Base-by-base conservation (phyloP, 1,140 invertebrate species). In the Solenopsis invicta region DNA sequence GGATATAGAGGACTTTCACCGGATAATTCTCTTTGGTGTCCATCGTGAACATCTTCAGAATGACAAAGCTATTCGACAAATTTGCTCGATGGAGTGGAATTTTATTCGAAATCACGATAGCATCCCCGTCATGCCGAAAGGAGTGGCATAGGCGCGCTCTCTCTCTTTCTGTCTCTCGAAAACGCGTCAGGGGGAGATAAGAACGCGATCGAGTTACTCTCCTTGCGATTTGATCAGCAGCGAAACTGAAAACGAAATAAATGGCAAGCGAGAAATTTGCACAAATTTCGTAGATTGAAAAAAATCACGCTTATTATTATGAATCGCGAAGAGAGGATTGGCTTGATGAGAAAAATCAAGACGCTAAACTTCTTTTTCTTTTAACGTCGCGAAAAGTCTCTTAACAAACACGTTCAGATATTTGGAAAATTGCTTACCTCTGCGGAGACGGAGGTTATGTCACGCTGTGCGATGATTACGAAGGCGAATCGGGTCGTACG, bases 371-470 rank as follows among this genome's bases (percentile, higher is more conserved):
- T 10, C 16, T 4, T 59, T 24, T 24, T 12, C 10, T 61, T 61
- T 24, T 12, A 12, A 61, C 21, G 56, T 1, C 1, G 18, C 4
- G 52, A 4, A 0, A 4, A 67, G 34, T 45, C 18, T 21, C 4
- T 21, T 4, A 16, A 16, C 18, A 4, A 37, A 67, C n/a, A n/a
- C 34, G 10, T 21, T 4, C 12, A 10, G 12, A 67, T 18, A 18
- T 1, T 66, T 2, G 24, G n/a, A 62, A 6, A 41, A 16, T n/a
- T 12, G 50, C 88, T 84, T 24, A 91, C 90, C 88, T 91, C 80
- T 67, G 24, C 18, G 9, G 0, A 91, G 90, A 90, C n/a, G 9
- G 0, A 91, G 90, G 90, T 91, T 91, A 91, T 89, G 74, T 89
- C 64, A 88, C 77, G 56, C 0, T 4, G 72, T 41, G 18, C 16